Evolutionary conservation across 2,113 vertebrate genomes (phyloP), one percentile per base, ranked within the genome.

Genomic region (Athene cunicularia): DNA sequence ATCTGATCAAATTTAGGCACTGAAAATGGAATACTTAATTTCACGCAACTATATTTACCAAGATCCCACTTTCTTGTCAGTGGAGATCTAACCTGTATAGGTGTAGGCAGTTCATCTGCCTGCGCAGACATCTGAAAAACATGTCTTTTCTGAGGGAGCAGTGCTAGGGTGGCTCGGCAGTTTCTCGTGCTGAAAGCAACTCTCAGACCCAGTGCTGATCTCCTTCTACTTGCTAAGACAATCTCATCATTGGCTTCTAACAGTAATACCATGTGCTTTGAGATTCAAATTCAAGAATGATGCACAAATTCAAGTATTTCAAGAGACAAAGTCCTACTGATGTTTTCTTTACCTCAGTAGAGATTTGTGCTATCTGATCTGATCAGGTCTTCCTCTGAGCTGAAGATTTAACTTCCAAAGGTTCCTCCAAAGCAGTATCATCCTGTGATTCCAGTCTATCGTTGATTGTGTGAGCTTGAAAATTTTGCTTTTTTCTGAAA

Each of bases 251-350:
- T 19, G 22, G 11, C 8, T 53, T 9, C 4, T 17, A 56, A 23
- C 6, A 56, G 0, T 26, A 19, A 64, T 24, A 12, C 3, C 0
- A 0, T 24, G 3, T 9, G 19, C 2, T 1, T 0, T 3, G 55
- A 19, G 2, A 52, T 39, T 52, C 7, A 47, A 55, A 32, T 41
- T 64, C 17, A 47, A 18, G 7, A 75, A 68, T 20, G 17, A 45
- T 5, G 4, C 39, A 8, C 6, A 92, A 70, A 63, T 79, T 58
- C 47, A 82, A 3, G 9, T 27, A 20, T 53, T 53, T 35, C 27
- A 64, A 49, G 24, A 19, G 8, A 9, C 8, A 79, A 90, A 82
- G 6, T 12, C 6, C 12, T 32, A 30, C 6, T 23, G 6, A 32
- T 39, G 26, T 80, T 87, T 86, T 45, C 8, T 9, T 26, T n/a